Evolutionary conservation across 2,113 vertebrate species (phyloP).

Genomic region (Phoenicopterus ruber): DNA sequence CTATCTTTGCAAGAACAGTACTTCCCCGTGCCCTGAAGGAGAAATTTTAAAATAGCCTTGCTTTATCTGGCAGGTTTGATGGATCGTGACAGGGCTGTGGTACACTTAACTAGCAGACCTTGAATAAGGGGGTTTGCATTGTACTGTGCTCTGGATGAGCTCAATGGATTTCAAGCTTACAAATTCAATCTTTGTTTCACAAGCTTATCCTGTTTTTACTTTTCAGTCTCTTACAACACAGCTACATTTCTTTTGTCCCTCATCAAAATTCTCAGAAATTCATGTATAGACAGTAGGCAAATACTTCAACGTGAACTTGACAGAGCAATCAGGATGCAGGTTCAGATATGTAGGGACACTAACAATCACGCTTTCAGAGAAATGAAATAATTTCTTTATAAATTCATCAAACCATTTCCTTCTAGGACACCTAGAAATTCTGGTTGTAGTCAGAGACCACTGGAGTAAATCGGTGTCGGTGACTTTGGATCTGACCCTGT

Average conservation of each 20-base stretch:
- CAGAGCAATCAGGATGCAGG: background rate
- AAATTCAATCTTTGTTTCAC: background rate
- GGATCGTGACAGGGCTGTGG: background rate
- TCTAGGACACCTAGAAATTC: background rate
- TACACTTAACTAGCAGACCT: background rate
- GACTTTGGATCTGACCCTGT: background rate
- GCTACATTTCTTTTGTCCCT: background rate
- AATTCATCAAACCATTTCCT: background rate
- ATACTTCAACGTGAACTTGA: background rate
- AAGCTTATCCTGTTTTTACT: background rate
- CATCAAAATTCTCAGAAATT: background rate
- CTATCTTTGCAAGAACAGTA: constrained; percentile 28
- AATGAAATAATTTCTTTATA: background rate
- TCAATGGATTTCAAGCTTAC: background rate
- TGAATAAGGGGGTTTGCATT: background rate
- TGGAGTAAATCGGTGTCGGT: background rate
- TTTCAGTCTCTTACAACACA: background rate
- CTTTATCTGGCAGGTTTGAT: constrained; percentile 34
- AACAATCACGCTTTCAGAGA: background rate
- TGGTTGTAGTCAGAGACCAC: background rate
- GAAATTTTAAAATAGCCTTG: constrained; percentile 52
- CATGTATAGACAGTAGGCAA: background rate
- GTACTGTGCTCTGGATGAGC: background rate
- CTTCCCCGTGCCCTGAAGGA: constrained; percentile 37
- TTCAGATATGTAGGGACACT: background rate